phyloP scores from a whole-genome alignment of 35 echinoderm and acorn worm genomes.

The Holothuria glaberrima region DNA sequence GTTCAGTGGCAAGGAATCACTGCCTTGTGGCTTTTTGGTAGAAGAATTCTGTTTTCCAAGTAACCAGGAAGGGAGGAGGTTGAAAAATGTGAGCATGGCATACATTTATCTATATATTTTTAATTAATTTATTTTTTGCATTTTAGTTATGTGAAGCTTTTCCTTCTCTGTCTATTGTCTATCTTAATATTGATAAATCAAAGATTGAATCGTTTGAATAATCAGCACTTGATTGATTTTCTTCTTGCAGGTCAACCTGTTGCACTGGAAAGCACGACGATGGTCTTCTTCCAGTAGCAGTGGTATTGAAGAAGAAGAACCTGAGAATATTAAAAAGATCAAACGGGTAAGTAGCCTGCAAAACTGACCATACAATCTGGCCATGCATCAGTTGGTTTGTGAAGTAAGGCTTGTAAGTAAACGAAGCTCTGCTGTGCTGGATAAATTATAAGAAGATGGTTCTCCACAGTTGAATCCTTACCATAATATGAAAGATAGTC shows the following conservation, averaged over 20 bases:
- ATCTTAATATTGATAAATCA: too few relatives aligned
- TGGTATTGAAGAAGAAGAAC: conserved; percentile 69
- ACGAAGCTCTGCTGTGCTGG: neutral
- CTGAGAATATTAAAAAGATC: conserved; percentile 95
- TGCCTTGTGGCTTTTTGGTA: too few relatives aligned
- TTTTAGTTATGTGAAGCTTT: too few relatives aligned
- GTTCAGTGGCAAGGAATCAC: too few relatives aligned
- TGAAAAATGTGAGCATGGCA: too few relatives aligned
- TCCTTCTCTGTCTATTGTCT: too few relatives aligned
- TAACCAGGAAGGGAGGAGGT: too few relatives aligned
- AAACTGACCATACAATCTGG: neutral
- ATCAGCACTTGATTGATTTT: conserved; percentile 47
- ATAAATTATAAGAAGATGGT: too few relatives aligned
- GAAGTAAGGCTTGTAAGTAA: neutral
- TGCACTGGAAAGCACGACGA: conserved; percentile 82
- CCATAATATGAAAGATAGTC: neutral
- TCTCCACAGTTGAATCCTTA: neutral
- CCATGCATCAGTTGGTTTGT: neutral
- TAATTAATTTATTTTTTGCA: too few relatives aligned
- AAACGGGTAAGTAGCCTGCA: conserved; percentile 74
- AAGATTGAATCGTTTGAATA: neutral
- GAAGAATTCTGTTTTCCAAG: too few relatives aligned
- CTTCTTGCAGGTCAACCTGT: conserved; percentile 69
- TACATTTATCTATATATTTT: too few relatives aligned
- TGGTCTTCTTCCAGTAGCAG: conserved; percentile 64